Evolutionary conservation across 2,797 vertebrate genomes (phyloP).

Genomic region (Centroberyx gerrardi): DNA sequence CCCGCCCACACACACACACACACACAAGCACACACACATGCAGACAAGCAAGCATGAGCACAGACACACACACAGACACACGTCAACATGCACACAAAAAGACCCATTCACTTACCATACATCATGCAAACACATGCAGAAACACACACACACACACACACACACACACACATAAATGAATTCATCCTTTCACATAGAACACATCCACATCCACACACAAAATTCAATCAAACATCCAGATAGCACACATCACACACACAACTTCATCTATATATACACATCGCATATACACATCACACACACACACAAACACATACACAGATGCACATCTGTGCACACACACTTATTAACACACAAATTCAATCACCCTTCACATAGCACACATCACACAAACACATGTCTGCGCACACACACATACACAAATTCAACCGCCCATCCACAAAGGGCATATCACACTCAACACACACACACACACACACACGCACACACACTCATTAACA

Average conservation of each 20-base stretch:
- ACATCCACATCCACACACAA: not conserved
- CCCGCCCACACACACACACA: conserved; percentile 7
- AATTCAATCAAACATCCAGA: conserved; percentile 12
- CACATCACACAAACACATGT: not conserved
- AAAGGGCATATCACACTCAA: not conserved
- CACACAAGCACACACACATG: conserved; percentile 3
- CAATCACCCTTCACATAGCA: not conserved
- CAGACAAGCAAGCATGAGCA: conserved; percentile 1
- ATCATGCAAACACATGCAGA: conserved; percentile 16
- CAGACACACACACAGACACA: conserved; percentile 8
- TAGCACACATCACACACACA: not conserved
- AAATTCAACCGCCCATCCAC: not conserved
- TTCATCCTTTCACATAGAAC: conserved; percentile 5
- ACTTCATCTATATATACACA: too few species aligned
- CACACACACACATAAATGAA: conserved; percentile 3
- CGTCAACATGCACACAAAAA: not conserved
- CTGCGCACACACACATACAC: too few species aligned
- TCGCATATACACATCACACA: too few species aligned
- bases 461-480: not conserved
- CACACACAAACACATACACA: not conserved
- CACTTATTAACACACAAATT: not conserved
- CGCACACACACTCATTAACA: not conserved
- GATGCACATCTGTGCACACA: not conserved
- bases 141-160: conserved; percentile 10
- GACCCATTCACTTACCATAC: not conserved